Conservation (phyloP, 2,113 vertebrate species). For the Lipotes vexillifer region DNA sequence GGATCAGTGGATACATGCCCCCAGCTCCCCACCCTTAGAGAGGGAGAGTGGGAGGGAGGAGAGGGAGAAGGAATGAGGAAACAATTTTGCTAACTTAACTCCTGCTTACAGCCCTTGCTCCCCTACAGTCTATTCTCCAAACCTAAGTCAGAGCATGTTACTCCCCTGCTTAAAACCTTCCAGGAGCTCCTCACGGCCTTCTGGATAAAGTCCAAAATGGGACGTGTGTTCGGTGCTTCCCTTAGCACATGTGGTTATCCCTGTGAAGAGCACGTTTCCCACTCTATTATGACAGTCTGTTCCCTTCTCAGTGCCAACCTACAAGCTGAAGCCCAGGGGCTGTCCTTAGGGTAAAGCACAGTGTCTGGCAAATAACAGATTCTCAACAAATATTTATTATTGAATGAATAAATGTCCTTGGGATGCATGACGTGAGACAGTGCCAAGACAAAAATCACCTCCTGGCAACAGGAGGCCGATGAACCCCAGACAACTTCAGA, state of each 20-base stretch:
- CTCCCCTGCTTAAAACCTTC: background rate
- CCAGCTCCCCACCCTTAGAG: background rate
- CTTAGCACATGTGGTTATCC: background rate
- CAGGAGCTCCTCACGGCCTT: background rate
- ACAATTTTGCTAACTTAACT: background rate
- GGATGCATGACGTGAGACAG: background rate
- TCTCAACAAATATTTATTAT: background rate
- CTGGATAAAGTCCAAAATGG: background rate
- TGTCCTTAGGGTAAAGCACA: background rate
- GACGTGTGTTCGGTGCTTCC: background rate
- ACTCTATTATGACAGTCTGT: background rate
- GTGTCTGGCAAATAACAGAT: background rate
- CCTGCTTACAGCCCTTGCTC: background rate
- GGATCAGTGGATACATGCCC: background rate
- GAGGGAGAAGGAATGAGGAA: background rate
- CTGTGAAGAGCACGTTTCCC: background rate
- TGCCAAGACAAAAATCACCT: slow-evolving; percentile 11
- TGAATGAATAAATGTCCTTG: background rate
- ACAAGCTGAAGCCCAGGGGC: background rate
- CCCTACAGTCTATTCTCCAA: background rate
- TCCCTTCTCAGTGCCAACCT: background rate
- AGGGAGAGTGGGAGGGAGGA: background rate
- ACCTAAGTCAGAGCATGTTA: background rate
- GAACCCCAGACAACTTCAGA: background rate
- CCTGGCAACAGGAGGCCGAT: background rate